A percentile compares a stretch with the other conserved stretches of the same genome.
phyloP scores from a whole-genome alignment of 2,113 vertebrate species.

The Chaenogobius annularis region DNA sequence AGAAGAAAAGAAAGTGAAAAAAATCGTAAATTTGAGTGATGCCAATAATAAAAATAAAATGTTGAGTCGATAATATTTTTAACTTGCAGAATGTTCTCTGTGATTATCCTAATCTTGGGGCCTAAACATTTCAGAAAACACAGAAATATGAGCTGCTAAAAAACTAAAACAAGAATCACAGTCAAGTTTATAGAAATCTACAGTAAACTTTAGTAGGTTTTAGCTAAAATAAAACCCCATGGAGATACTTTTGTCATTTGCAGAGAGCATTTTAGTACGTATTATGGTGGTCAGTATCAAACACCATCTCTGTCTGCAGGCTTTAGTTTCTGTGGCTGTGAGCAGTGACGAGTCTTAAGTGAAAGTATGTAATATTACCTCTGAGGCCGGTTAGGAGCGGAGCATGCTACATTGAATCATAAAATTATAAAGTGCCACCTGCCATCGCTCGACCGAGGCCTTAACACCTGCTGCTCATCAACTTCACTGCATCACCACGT shows the following conservation, averaged over 20 bases:
- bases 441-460: conserved; percentile 35
- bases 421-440: conserved; percentile 60
- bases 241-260: background rate
- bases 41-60: no score
- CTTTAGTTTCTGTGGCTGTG: background rate
- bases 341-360: conserved; percentile 36
- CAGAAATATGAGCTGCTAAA: background rate
- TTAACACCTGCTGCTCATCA: conserved; percentile 51
- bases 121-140: background rate
- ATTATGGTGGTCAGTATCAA: background rate
- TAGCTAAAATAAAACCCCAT: background rate
- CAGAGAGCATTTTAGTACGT: background rate
- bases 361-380: conserved; percentile 54
- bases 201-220: background rate
- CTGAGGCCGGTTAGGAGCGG: conserved; percentile 28
- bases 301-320: background rate
- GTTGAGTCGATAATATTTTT: no score
- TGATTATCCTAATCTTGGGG: no score
- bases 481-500: conserved; percentile 21
- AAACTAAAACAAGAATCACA: no score
- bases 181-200: background rate
- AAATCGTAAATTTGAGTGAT: no score
- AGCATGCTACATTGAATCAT: conserved; percentile 47
- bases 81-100: no score
- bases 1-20: no score